Percentiles rank a stretch among this genome's conserved stretches.
phyloP scores from a whole-genome alignment of 2,888 invertebrate species.

The Drosophila glabriapex region DNA sequence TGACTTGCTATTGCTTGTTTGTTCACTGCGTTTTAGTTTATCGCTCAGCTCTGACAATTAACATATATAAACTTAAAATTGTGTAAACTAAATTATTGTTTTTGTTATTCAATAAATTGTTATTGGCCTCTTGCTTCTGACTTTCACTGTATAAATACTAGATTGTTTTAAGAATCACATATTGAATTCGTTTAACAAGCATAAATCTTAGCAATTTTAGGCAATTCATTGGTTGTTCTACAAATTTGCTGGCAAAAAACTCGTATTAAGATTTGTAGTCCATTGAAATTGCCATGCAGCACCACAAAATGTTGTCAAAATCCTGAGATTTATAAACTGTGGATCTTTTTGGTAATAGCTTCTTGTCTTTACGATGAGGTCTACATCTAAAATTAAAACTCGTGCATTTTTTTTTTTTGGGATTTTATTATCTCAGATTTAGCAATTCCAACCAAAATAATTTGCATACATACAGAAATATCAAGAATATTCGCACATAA shows the following conservation, averaged over 20 bases:
- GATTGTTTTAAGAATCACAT: background rate
- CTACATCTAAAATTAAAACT: background rate
- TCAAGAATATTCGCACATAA: background rate
- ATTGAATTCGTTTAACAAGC: background rate
- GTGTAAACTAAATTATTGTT: background rate
- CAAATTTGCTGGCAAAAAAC: background rate
- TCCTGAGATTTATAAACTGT: background rate
- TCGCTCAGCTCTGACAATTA: slow-evolving; percentile 14
- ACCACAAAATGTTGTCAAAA: background rate
- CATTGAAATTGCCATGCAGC: no score
- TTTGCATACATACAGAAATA: background rate
- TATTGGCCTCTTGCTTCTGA: background rate
- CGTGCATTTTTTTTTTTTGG: no score
- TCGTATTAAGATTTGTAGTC: background rate
- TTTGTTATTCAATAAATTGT: background rate
- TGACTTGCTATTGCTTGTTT: slow-evolving; percentile 18
- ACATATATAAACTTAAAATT: background rate
- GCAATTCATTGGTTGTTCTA: background rate
- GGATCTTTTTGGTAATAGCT: background rate
- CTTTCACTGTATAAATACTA: background rate
- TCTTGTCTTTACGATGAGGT: background rate
- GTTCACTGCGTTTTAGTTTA: slow-evolving; percentile 11
- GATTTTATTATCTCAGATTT: background rate
- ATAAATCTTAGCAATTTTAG: background rate
- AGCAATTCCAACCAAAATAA: background rate